A percentile compares a stretch with the other conserved stretches of the same genome.
Conservation (phyloP, 1,140 invertebrate genomes). For the Venturia canescens region DNA sequence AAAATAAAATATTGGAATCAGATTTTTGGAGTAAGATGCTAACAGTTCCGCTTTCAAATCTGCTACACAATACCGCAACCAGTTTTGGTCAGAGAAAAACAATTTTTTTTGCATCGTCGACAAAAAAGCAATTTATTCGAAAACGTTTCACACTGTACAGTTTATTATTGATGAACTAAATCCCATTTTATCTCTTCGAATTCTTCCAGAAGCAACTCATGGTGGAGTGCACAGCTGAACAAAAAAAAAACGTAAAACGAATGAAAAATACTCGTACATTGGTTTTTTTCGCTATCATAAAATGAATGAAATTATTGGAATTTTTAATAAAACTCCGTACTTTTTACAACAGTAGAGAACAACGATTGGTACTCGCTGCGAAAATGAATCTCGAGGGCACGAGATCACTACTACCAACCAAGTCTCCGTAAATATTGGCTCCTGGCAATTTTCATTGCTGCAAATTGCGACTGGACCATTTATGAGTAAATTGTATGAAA, state of each 20-base stretch:
- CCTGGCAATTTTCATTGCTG: conserved; percentile 62
- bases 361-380: conserved; percentile 52
- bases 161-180: conserved; percentile 26
- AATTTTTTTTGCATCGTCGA: neutral
- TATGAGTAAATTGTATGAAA: conserved; percentile 60
- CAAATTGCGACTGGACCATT: conserved; percentile 69
- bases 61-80: neutral
- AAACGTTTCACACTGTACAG: conserved; percentile 15
- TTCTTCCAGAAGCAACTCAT: conserved; percentile 24
- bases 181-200: conserved; percentile 38
- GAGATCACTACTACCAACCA: conserved; percentile 62
- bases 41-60: too few species aligned
- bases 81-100: neutral
- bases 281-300: conserved; percentile 35
- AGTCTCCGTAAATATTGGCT: conserved; percentile 70
- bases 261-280: conserved; percentile 26
- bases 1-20: neutral
- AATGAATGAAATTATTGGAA: conserved; percentile 42
- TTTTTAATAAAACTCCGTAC: conserved; percentile 52
- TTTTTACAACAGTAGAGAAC: conserved; percentile 66
- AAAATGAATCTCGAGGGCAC: conserved; percentile 52
- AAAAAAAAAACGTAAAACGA: conserved; percentile 25
- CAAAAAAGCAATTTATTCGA: conserved; percentile 7
- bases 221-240: conserved; percentile 41
- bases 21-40: too few species aligned